Percentiles rank a stretch among this genome's conserved stretches.
Evolutionary conservation across 1,140 invertebrate genomes (phyloP).

Genomic region (Papilio dardanus): DNA sequence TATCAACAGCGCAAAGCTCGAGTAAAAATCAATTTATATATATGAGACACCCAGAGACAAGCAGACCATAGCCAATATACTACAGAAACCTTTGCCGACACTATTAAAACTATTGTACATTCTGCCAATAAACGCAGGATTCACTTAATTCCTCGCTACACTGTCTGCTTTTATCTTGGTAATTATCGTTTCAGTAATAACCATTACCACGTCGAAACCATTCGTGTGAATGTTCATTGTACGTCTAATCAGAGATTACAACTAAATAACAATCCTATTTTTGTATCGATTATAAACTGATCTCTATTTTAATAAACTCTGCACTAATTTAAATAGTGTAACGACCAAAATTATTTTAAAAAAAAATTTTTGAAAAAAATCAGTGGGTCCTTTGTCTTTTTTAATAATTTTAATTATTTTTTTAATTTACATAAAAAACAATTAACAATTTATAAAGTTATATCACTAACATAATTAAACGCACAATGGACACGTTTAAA

Average conservation of each 20-base stretch:
- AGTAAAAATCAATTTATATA: no score
- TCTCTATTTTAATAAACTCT: no score
- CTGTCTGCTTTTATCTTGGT: conserved; percentile 7
- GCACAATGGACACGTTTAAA: conserved; percentile 7
- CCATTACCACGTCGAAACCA: conserved; percentile 16
- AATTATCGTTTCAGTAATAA: conserved; percentile 21
- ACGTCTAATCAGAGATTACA: conserved; percentile 21
- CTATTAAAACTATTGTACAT: conserved; percentile 23
- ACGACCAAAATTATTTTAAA: no score
- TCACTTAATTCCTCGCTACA: conserved; percentile 23
- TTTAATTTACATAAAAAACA: not conserved
- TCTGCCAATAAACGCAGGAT: conserved; percentile 22
- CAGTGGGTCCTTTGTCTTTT: no score
- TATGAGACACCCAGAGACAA: no score
- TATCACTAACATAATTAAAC: conserved; percentile 12
- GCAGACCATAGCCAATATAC: not conserved
- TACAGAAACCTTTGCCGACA: not conserved
- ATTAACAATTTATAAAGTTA: not conserved
- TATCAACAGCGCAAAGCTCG: no score
- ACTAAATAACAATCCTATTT: conserved; percentile 12
- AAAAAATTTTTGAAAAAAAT: no score
- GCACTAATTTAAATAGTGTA: no score
- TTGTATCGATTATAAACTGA: conserved; percentile 5
- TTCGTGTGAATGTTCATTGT: conserved; percentile 8
- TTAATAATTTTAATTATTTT: not conserved